Evolutionary conservation across 2,113 vertebrate genomes (phyloP).

Genomic region (Oriolus oriolus): DNA sequence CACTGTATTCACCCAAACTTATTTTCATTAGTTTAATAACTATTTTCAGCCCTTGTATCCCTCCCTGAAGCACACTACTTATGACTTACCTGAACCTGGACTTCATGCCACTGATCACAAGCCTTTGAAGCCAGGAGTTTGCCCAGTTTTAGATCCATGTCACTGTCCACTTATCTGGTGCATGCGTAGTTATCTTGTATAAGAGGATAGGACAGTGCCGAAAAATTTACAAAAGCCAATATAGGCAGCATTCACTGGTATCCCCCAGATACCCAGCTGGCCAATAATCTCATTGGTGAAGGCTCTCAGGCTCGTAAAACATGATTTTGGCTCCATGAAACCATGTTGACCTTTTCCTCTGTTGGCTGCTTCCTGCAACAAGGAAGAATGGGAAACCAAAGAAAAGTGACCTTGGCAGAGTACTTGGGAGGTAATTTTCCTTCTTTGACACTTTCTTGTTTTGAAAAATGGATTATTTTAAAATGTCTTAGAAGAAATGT

Average conservation of each 20-base stretch:
- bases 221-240: not conserved
- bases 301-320: accelerated
- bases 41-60: accelerated
- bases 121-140: not conserved
- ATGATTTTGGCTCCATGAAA: not conserved
- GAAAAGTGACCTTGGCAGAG: not conserved
- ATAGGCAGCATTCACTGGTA: not conserved
- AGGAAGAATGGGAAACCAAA: not conserved
- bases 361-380: not conserved
- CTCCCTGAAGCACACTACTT: not conserved
- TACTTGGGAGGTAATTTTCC: not conserved
- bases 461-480: not conserved
- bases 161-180: not conserved
- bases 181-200: accelerated
- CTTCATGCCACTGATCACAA: not conserved
- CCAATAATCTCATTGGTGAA: not conserved
- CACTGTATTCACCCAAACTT: not conserved
- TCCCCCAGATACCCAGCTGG: too few species aligned
- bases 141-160: accelerated
- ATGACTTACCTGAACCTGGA: not conserved
- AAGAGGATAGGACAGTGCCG: not conserved
- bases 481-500: not conserved
- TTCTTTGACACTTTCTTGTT: not conserved
- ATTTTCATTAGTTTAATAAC: not conserved
- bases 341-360: not conserved